Evolutionary conservation across 1,140 invertebrate genomes (phyloP).

Genomic region (Lerema accius): DNA sequence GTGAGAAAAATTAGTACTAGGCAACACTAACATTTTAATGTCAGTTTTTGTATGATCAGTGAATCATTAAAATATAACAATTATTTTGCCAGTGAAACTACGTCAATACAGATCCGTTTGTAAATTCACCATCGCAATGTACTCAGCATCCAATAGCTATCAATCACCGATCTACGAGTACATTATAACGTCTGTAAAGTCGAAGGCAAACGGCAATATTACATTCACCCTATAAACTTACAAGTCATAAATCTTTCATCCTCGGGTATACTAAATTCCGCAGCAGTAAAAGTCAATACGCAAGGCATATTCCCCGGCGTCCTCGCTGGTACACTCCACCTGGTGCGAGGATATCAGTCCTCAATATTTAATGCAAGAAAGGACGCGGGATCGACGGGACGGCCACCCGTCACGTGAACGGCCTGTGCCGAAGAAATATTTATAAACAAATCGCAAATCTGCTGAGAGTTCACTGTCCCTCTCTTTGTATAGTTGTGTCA

Average conservation of each 20-base stretch:
- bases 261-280: conserved; percentile 31
- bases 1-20: too few relatives aligned
- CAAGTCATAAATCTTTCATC: conserved; percentile 39
- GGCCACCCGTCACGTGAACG: conserved; percentile 22
- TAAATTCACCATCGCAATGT: too few relatives aligned
- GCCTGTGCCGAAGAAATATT: conserved; percentile 12
- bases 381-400: conserved; percentile 17
- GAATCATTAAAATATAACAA: too few relatives aligned
- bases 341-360: conserved; percentile 50
- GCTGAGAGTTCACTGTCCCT: conserved; percentile 2
- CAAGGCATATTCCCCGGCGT: conserved; percentile 36
- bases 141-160: too few relatives aligned
- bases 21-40: too few relatives aligned
- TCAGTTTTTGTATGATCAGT: too few relatives aligned
- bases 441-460: conserved; percentile 24
- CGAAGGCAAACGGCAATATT: not conserved
- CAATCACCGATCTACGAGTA: not conserved
- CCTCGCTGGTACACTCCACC: conserved; percentile 37
- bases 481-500: too few relatives aligned
- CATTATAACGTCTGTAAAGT: not conserved
- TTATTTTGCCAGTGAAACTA: too few relatives aligned
- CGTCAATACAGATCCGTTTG: too few relatives aligned
- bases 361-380: conserved; percentile 43
- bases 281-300: conserved; percentile 43
- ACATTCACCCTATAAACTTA: conserved; percentile 21